phyloP scores from a whole-genome alignment of 2,888 invertebrate genomes.

The Cordilura impudica region DNA sequence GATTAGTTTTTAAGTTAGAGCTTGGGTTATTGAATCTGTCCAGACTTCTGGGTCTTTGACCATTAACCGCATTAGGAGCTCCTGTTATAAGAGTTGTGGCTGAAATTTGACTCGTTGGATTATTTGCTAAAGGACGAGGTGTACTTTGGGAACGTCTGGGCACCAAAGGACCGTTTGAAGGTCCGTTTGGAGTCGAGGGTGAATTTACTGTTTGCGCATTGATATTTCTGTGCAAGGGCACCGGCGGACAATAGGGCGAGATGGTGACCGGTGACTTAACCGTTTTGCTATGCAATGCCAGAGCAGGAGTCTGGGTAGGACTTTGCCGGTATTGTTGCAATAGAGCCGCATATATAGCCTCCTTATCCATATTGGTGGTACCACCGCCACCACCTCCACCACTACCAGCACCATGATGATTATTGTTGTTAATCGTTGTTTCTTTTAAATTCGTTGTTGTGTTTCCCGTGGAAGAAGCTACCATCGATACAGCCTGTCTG shows the following conservation, averaged over 20 bases:
- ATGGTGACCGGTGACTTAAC: conserved; percentile 16
- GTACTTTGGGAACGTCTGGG: conserved; percentile 77
- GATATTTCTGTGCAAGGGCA: conserved; percentile 70
- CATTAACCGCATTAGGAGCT: conserved; percentile 18
- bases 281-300: not conserved
- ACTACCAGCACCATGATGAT: conserved; percentile 32
- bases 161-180: conserved; percentile 67
- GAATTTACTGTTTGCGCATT: not conserved
- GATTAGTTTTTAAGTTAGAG: conserved; percentile 32
- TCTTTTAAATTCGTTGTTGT: conserved; percentile 43
- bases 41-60: conserved; percentile 75
- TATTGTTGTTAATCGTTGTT: conserved; percentile 57
- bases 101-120: conserved; percentile 49
- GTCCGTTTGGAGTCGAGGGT: not conserved
- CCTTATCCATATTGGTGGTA: conserved; percentile 69
- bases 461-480: conserved; percentile 8
- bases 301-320: conserved; percentile 65
- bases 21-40: conserved; percentile 74
- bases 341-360: conserved; percentile 74
- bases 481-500: conserved; percentile 69
- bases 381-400: too few species aligned
- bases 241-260: conserved; percentile 65
- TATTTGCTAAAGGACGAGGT: conserved; percentile 70
- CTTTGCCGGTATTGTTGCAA: conserved; percentile 75
- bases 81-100: conserved; percentile 2